phyloP scores from a whole-genome alignment of 2,888 invertebrate species.

The Andrena chrysosceles region DNA sequence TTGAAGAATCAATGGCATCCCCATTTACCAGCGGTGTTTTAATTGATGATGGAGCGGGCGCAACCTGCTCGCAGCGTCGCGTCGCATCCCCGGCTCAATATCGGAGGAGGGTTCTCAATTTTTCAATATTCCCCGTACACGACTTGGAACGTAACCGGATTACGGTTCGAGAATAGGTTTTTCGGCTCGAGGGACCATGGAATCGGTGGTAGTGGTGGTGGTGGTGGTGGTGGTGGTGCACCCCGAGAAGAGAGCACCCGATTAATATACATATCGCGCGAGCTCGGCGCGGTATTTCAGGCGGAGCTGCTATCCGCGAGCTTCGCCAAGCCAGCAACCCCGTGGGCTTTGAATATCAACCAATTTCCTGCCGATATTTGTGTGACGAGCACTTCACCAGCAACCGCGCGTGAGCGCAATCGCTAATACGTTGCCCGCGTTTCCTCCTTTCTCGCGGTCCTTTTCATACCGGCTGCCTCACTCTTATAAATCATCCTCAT shows the following conservation, averaged over 20 bases:
- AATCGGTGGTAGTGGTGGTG: slow-evolving; percentile 52
- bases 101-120: slow-evolving; percentile 70
- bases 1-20: neutral
- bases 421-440: slow-evolving; percentile 73
- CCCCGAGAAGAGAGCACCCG: slow-evolving; percentile 67
- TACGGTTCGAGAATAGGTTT: slow-evolving; percentile 80
- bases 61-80: neutral
- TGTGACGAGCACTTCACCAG: slow-evolving; percentile 79
- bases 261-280: slow-evolving; percentile 80
- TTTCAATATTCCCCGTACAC: slow-evolving; percentile 80
- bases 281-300: slow-evolving; percentile 72
- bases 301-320: slow-evolving; percentile 65
- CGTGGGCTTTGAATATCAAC: slow-evolving; percentile 82
- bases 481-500: neutral
- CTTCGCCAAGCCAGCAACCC: slow-evolving; percentile 70
- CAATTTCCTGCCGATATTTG: slow-evolving; percentile 82
- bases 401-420: slow-evolving; percentile 82
- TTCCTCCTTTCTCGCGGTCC: slow-evolving; percentile 38
- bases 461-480: neutral
- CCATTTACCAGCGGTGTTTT: slow-evolving; percentile 1
- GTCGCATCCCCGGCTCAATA: slow-evolving; percentile 42
- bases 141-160: slow-evolving; percentile 78
- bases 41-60: slow-evolving; percentile 9
- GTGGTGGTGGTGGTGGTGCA: slow-evolving; percentile 52
- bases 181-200: slow-evolving; percentile 70